These are phyloP conservation scores for Pterostichus madidus DNA, from an alignment of 2,888 invertebrate species.

Conservation along the genomic window DNA sequence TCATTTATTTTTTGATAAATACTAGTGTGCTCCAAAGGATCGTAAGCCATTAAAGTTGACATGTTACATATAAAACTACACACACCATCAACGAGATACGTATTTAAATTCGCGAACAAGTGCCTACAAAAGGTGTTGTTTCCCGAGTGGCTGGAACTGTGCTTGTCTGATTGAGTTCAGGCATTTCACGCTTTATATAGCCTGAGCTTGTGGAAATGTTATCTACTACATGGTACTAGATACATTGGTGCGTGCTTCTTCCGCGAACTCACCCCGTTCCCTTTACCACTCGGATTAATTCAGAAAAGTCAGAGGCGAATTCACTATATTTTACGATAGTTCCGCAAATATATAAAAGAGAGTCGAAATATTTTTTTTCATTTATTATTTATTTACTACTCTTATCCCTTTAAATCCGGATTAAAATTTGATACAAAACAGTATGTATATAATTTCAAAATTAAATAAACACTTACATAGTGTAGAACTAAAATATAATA, in stretches of 20 bases:
- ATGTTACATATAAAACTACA: constrained; percentile 9
- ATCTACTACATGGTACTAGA: constrained; percentile 63
- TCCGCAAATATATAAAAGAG: no score
- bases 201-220: constrained; percentile 55
- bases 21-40: constrained; percentile 80
- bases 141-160: constrained; percentile 35
- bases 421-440: no score
- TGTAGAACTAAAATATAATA: no score
- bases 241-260: constrained; percentile 61
- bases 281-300: constrained; percentile 25
- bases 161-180: constrained; percentile 54
- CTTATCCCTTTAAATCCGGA: no score
- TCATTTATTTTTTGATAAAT: constrained; percentile 82
- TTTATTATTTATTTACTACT: no score
- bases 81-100: not conserved
- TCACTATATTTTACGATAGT: constrained; percentile 15
- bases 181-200: constrained; percentile 65
- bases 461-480: no score
- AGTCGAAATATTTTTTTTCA: no score
- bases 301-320: constrained; percentile 57
- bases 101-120: constrained; percentile 19
- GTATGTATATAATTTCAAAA: no score
- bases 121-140: constrained; percentile 13
- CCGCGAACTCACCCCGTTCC: constrained; percentile 38
- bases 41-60: constrained; percentile 70